Evolutionary conservation across 2,797 vertebrate species (phyloP).

Genomic region (Spea hammondii): DNA sequence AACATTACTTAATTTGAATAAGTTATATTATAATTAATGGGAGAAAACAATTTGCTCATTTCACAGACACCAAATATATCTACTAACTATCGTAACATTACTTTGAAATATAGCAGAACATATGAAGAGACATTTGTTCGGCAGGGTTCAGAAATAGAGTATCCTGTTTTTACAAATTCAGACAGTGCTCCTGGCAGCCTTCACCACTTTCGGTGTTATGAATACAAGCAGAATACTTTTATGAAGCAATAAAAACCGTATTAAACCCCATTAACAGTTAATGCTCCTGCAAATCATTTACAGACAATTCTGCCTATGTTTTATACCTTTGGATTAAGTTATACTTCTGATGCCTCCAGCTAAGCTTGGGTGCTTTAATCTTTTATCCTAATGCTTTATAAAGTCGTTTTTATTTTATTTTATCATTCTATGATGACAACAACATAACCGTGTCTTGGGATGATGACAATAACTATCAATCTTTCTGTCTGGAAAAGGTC

Average conservation of each 20-base stretch:
- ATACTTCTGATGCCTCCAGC: no score
- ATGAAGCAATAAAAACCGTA: not conserved
- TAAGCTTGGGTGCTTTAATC: no score
- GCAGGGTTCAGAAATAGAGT: not conserved
- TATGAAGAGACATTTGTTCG: not conserved
- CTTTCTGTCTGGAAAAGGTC: no score
- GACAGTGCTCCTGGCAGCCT: not conserved
- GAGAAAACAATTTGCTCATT: not conserved
- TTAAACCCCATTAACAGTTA: not conserved
- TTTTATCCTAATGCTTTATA: no score
- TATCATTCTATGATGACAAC: no score
- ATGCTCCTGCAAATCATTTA: not conserved
- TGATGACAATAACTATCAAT: no score
- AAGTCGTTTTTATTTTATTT: not conserved
- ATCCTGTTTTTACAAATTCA: not conserved
- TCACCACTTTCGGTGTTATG: not conserved
- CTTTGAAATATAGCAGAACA: not conserved
- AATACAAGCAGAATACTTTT: not conserved
- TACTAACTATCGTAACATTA: not conserved
- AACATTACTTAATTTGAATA: no score
- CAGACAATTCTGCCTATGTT: not conserved
- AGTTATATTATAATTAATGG: not conserved
- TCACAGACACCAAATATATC: conserved; percentile 8
- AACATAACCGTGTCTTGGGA: no score
- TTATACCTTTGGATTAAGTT: no score